Evolutionary conservation across 2,113 vertebrate genomes (phyloP).

Genomic region (Genyomyrus donnyi): DNA sequence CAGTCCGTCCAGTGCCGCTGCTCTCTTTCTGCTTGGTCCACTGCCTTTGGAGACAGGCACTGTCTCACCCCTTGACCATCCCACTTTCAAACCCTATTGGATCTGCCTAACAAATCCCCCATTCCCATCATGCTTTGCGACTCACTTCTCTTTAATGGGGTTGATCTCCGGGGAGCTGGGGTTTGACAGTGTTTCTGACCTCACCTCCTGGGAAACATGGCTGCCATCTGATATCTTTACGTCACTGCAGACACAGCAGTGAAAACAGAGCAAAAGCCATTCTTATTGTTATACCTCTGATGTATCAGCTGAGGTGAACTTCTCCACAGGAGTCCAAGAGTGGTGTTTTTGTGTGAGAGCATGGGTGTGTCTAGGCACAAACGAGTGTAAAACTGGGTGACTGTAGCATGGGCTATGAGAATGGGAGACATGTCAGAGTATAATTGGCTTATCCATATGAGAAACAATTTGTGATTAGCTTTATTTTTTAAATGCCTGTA

Average conservation of each 20-base stretch:
- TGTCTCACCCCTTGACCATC: not conserved
- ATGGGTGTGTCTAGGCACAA: not conserved
- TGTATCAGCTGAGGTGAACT: not conserved
- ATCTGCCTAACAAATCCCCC: not conserved
- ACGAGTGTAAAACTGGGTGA: not conserved
- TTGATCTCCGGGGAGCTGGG: slow-evolving; percentile 91
- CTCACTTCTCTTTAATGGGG: slow-evolving; percentile 81
- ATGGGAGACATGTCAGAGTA: not conserved
- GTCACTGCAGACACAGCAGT: slow-evolving; percentile 62
- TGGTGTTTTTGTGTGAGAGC: not conserved
- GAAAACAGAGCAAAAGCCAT: not conserved
- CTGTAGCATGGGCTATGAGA: not conserved
- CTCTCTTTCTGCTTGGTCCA: slow-evolving; percentile 80
- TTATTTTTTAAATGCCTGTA: not conserved
- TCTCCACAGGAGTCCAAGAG: not conserved
- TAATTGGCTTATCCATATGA: not conserved
- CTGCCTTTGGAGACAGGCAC: slow-evolving; percentile 45
- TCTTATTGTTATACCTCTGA: not conserved
- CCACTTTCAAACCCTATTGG: not conserved
- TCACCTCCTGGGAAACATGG: slow-evolving; percentile 75
- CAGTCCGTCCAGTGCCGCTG: slow-evolving; percentile 58
- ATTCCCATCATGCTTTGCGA: not conserved
- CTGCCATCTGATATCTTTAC: slow-evolving; percentile 74
- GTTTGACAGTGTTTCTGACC: slow-evolving; percentile 79
- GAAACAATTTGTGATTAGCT: not conserved